Conservation (phyloP, 2,113 vertebrate genomes). For the Triplophysa tibetana region DNA sequence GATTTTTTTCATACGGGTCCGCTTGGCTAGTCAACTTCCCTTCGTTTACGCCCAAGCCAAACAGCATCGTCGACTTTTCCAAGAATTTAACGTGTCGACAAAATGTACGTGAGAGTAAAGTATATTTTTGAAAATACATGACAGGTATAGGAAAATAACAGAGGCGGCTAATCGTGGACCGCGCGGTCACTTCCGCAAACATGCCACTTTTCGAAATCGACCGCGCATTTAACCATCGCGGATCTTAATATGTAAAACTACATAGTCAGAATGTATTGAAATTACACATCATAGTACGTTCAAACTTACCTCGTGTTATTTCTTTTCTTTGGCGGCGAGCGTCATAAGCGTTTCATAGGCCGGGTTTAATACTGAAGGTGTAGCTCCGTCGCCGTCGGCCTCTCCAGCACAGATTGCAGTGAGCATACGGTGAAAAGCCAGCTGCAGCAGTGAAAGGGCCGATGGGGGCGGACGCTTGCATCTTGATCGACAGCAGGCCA, state of each 20-base stretch:
- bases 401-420: conserved; percentile 44
- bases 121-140: background rate
- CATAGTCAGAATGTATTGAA: background rate
- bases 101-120: conserved; percentile 3
- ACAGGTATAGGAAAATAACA: background rate
- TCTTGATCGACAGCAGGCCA: conserved; percentile 56
- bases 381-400: conserved; percentile 42
- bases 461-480: conserved; percentile 56
- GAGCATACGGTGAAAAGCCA: conserved; percentile 47
- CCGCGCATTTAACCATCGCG: conserved; percentile 50
- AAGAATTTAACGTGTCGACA: background rate
- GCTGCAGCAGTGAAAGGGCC: conserved; percentile 55
- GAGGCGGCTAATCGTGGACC: conserved; percentile 27
- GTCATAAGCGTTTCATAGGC: conserved; percentile 54
- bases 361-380: conserved; percentile 43
- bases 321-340: conserved; percentile 35
- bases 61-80: conserved; percentile 28
- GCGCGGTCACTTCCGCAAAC: conserved; percentile 56
- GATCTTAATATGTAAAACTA: background rate
- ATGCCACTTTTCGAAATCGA: conserved; percentile 56
- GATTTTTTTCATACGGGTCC: conserved; percentile 46
- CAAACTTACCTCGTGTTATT: conserved; percentile 49
- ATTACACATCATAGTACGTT: background rate
- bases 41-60: conserved; percentile 8
- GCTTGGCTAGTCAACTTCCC: conserved; percentile 42